phyloP scores from a whole-genome alignment of 2,888 invertebrate genomes.

The Andrena flavipes region DNA sequence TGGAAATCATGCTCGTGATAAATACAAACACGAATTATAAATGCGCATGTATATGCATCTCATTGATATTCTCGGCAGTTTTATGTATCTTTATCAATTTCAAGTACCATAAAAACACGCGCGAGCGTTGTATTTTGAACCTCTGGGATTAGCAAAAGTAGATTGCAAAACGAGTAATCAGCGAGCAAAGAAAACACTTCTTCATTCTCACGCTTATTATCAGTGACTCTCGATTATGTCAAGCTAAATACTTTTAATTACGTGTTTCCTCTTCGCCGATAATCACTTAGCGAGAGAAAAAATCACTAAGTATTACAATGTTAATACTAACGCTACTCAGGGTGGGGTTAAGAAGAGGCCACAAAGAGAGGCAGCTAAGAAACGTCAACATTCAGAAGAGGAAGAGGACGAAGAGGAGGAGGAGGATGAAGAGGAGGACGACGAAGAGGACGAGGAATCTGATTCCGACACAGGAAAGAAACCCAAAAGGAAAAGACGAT shows the following conservation, averaged over 20 bases:
- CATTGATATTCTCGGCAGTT: not conserved
- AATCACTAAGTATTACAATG: not conserved
- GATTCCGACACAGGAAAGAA: slow-evolving; percentile 81
- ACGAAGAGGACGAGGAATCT: slow-evolving; percentile 82
- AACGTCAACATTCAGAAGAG: slow-evolving; percentile 82
- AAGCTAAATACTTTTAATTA: too few relatives aligned
- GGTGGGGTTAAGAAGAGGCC: slow-evolving; percentile 80
- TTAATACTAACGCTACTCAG: slow-evolving; percentile 58
- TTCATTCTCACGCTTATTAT: too few relatives aligned
- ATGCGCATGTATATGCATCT: not conserved
- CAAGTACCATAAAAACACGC: not conserved
- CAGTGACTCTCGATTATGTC: too few relatives aligned
- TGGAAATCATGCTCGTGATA: not conserved
- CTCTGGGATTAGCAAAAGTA: not conserved
- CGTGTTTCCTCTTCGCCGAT: too few relatives aligned
- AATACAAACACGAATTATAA: not conserved
- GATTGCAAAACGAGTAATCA: not conserved
- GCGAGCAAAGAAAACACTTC: too few relatives aligned
- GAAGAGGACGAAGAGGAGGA: slow-evolving; percentile 82
- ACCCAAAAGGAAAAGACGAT: slow-evolving; percentile 78
- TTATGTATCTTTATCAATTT: not conserved
- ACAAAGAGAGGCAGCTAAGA: slow-evolving; percentile 80
- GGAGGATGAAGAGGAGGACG: slow-evolving; percentile 81
- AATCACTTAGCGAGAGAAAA: not conserved
- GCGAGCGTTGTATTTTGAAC: not conserved